These are phyloP conservation scores for Stenoptilia bipunctidactyla DNA, from an alignment of 2,888 invertebrate genomes.

Conservation along the genomic window DNA sequence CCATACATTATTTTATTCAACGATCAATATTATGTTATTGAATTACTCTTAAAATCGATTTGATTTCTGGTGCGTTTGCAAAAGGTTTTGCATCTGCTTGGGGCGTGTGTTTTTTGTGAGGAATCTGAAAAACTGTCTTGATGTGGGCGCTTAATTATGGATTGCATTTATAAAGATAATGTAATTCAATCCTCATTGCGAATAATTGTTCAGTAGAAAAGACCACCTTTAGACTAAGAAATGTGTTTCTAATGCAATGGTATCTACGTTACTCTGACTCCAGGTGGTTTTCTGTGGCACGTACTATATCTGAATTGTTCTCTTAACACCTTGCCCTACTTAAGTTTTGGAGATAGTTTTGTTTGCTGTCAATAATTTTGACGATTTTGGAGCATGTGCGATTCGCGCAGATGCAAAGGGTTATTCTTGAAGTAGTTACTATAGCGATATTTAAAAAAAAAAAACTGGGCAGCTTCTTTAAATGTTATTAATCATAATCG, in stretches of 20 bases:
- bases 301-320: slow-evolving; percentile 32
- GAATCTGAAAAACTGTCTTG: slow-evolving; percentile 38
- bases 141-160: slow-evolving; percentile 68
- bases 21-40: slow-evolving; percentile 68
- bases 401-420: slow-evolving; percentile 48
- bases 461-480: too few relatives aligned
- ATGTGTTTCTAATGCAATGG: background rate
- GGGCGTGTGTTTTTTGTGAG: slow-evolving; percentile 37
- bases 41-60: slow-evolving; percentile 65
- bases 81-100: slow-evolving; percentile 56
- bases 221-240: slow-evolving; percentile 7
- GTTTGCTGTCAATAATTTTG: slow-evolving; percentile 2
- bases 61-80: slow-evolving; percentile 48
- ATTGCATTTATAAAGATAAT: slow-evolving; percentile 60
- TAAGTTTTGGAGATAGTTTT: slow-evolving; percentile 1
- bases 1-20: slow-evolving; percentile 58
- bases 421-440: slow-evolving; percentile 37
- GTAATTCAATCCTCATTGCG: slow-evolving; percentile 61
- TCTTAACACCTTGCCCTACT: slow-evolving; percentile 29
- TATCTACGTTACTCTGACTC: slow-evolving; percentile 17
- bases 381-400: too few relatives aligned
- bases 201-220: slow-evolving; percentile 52
- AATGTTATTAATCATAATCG: too few relatives aligned
- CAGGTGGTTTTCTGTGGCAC: slow-evolving; percentile 50
- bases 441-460: too few relatives aligned